Base-by-base conservation (phyloP, 2,888 invertebrate species). In the Automeris io region DNA sequence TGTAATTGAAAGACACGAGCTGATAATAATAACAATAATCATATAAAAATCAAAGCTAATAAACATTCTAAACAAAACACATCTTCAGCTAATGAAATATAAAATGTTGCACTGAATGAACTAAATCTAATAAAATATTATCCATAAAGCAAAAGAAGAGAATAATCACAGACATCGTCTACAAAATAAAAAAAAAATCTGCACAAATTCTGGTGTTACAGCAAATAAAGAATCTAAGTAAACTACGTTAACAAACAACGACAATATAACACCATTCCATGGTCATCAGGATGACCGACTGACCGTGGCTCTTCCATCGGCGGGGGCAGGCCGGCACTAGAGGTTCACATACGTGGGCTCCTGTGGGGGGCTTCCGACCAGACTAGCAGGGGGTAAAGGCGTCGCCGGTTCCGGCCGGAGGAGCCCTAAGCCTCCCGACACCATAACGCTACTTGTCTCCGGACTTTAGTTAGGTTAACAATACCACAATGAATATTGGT, bases 341-440 rank as follows among this genome's bases (percentile, higher is more conserved):
- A 95, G 95, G 91, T 95, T 95, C 86, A 95, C 96, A 90, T 96
- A 96, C 65, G 96, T 95, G 60, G 95, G 95, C 88, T 95, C 95
- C 88, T 95, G 95, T 47, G 93, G 92, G 59, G 91, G 90, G 73
- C 90, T 89, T 55, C 90, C 87, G 45, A 80, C 78, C 50, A 83
- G 71, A 48, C 74, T 69, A 29, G 73, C 70, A 40, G 73, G 69
- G 45, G 81, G 80, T 58, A 86, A 77, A 46, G 86, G 82, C 51
- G 86, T 70, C 70, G 82, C 76, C 67, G 88, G 86, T 83, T 88
- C 90, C 63, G 89, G 82, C 61, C 87, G 73, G 50, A 74, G 85
- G 42, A 85, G 77, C 59, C 83, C 87, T 45, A 86, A 60, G 45
- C 83, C 78, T 46, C 80, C 83, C 13, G 83, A 79, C 40, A 87